Evolutionary conservation across 2,113 vertebrate species (phyloP).

Genomic region (Setophaga coronata): DNA sequence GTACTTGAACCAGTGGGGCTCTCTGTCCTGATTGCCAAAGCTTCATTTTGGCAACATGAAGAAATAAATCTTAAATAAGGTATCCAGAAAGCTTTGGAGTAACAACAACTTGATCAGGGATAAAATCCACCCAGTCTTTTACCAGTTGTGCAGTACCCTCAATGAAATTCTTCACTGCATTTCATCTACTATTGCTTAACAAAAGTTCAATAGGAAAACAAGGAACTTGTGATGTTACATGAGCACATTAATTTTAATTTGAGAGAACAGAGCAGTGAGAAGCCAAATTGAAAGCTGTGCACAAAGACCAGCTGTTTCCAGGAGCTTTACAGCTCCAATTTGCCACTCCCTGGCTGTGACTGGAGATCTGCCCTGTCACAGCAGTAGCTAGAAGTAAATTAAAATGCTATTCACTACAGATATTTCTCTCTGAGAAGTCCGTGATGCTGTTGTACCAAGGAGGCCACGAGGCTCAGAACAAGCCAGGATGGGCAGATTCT

Average conservation of each 20-base stretch:
- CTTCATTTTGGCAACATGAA: not conserved
- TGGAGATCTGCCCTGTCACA: not conserved
- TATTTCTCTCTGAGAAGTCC: not conserved
- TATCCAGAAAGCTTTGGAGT: not conserved
- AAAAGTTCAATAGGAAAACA: not conserved
- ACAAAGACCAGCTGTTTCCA: not conserved
- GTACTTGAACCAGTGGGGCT: not conserved
- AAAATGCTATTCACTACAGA: not conserved
- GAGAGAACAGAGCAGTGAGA: not conserved
- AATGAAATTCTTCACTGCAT: not conserved
- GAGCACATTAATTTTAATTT: not conserved
- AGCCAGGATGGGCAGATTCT: not conserved
- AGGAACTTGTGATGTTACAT: not conserved
- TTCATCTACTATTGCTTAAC: not conserved
- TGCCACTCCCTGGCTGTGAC: not conserved
- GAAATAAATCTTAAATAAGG: not conserved
- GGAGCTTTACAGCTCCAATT: not conserved
- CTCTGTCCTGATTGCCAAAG: not conserved
- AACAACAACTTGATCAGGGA: not conserved
- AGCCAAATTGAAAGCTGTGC: not conserved
- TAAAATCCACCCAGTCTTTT: not conserved
- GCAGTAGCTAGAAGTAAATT: not conserved
- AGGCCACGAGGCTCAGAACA: rapidly evolving
- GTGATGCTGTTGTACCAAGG: not conserved
- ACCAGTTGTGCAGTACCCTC: not conserved